phyloP scores from a whole-genome alignment of 2,888 invertebrate species.

The Tipula lateralis region DNA sequence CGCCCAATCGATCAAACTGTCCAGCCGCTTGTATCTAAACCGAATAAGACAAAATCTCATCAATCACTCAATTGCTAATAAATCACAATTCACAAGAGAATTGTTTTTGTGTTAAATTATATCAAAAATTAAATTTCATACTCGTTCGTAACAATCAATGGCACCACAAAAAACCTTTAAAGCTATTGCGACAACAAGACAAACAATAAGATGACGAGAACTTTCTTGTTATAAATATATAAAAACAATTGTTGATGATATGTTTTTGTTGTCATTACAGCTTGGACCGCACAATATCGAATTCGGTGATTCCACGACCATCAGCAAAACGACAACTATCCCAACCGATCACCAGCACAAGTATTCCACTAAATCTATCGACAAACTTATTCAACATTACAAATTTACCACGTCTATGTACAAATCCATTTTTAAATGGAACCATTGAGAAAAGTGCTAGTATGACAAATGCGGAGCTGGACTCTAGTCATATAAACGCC shows the following conservation, averaged over 20 bases:
- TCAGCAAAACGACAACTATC: constrained; percentile 43
- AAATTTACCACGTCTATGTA: constrained; percentile 35
- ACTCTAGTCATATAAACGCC: background rate
- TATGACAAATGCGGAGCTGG: constrained; percentile 20
- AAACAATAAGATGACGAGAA: background rate
- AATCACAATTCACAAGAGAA: background rate
- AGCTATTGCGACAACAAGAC: background rate
- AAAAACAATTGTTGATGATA: background rate
- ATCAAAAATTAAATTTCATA: background rate
- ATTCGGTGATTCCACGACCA: constrained; percentile 37
- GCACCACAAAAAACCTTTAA: background rate
- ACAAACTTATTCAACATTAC: constrained; percentile 34
- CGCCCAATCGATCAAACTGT: background rate
- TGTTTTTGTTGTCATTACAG: background rate
- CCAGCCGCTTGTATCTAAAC: background rate
- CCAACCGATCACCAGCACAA: constrained; percentile 32
- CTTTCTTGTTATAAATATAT: background rate
- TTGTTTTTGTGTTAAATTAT: background rate
- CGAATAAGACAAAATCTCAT: background rate
- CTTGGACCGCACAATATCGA: background rate
- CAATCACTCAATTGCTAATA: background rate
- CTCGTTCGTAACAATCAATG: background rate
- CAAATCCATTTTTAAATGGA: constrained; percentile 38
- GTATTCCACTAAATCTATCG: constrained; percentile 35
- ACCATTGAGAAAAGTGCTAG: constrained; percentile 29